Percentiles rank a stretch among this genome's conserved stretches.
Evolutionary conservation across 2,888 invertebrate species (phyloP).

Genomic region (Campoplex capitator): DNA sequence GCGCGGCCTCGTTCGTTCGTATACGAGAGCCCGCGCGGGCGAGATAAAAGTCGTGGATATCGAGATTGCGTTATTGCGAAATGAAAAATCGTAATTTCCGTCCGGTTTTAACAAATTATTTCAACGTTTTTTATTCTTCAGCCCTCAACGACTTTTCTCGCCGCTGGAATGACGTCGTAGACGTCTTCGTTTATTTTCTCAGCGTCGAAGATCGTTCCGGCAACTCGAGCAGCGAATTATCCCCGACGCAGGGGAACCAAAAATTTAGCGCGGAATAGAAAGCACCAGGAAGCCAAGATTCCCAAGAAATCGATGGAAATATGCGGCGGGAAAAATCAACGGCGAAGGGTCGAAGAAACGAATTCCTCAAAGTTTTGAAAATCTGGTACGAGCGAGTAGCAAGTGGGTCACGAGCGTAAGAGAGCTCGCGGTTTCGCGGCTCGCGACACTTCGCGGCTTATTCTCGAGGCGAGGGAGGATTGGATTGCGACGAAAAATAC

Average conservation of each 20-base stretch:
- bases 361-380: conserved; percentile 57
- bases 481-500: neutral
- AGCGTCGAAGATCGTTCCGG: neutral
- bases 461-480: neutral
- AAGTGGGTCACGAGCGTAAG: conserved; percentile 80
- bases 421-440: conserved; percentile 29
- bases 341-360: neutral
- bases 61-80: conserved; percentile 52
- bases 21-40: conserved; percentile 30
- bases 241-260: neutral
- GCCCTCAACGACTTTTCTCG: neutral
- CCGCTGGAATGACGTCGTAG: neutral
- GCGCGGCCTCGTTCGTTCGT: conserved; percentile 63
- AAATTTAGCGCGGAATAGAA: neutral
- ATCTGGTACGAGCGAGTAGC: conserved; percentile 80
- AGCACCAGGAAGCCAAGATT: neutral
- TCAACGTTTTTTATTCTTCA: neutral
- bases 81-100: conserved; percentile 20
- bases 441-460: conserved; percentile 22
- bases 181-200: neutral
- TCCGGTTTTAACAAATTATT: conserved; percentile 20
- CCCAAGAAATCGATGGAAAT: neutral
- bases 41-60: conserved; percentile 39
- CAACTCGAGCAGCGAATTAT: neutral
- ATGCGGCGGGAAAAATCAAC: neutral